Percentiles rank a stretch among this genome's conserved stretches.
phyloP scores from a whole-genome alignment of 2,113 vertebrate species.

The Martes martes region DNA sequence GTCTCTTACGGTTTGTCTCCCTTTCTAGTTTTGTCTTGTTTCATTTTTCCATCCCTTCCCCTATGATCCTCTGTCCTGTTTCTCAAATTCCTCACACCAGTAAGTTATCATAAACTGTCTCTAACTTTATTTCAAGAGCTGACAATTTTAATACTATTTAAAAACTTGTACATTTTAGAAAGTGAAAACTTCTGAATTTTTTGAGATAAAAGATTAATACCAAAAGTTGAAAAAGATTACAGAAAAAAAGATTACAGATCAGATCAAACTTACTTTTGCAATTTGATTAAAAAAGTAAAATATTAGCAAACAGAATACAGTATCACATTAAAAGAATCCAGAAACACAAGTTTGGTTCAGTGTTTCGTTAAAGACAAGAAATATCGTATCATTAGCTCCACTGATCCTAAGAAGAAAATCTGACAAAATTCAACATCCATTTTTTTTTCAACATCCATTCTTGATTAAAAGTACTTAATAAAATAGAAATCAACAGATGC shows the following conservation, averaged over 20 bases:
- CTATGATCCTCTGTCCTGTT: too few relatives aligned
- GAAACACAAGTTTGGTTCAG: not conserved
- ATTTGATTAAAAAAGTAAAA: conserved; percentile 38
- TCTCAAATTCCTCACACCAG: too few relatives aligned
- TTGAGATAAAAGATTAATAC: conserved; percentile 11
- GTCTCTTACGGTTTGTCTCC: too few relatives aligned
- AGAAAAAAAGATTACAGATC: not conserved
- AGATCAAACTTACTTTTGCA: conserved; percentile 3
- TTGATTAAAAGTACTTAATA: conserved; percentile 22
- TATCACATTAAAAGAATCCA: not conserved
- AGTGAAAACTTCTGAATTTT: not conserved
- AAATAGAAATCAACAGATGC: not conserved
- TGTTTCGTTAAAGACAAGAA: conserved; percentile 5
- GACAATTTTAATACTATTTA: conserved; percentile 11
- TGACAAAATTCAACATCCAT: conserved; percentile 24
- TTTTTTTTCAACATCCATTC: not conserved
- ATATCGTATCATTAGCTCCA: not conserved
- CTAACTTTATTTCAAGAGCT: not conserved
- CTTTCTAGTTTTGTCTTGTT: too few relatives aligned
- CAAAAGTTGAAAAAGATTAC: not conserved
- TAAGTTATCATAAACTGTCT: too few relatives aligned
- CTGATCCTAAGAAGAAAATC: not conserved
- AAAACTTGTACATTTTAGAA: conserved; percentile 21
- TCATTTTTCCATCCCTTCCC: too few relatives aligned
- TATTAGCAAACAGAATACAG: not conserved